Evolutionary conservation across 2,888 invertebrate genomes (phyloP).

Genomic region (Epinotia ramella): DNA sequence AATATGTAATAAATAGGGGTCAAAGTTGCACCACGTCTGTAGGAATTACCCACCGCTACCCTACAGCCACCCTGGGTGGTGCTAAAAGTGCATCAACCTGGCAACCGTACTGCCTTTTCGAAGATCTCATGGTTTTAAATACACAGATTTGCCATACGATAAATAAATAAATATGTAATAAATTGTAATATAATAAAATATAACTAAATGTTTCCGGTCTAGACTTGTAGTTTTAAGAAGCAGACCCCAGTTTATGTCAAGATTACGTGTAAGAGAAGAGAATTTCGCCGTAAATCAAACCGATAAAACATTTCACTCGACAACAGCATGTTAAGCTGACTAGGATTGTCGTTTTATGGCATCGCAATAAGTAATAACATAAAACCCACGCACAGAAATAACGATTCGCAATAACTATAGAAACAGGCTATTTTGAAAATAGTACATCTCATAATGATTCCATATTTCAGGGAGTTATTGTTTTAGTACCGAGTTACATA

Average conservation of each 20-base stretch:
- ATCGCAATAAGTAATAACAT: constrained; percentile 25
- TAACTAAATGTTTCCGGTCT: too few species aligned
- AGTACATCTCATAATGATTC: background rate
- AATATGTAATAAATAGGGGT: too few species aligned
- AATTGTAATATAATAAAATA: too few species aligned
- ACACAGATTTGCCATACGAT: too few species aligned
- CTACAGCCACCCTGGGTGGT: too few species aligned
- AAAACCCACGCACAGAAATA: constrained; percentile 25
- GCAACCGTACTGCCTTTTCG: too few species aligned
- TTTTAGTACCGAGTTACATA: background rate
- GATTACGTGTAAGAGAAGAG: background rate
- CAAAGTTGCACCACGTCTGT: too few species aligned
- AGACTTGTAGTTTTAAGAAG: background rate
- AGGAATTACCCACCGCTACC: too few species aligned
- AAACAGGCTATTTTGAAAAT: constrained; percentile 10
- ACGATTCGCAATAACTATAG: constrained; percentile 16
- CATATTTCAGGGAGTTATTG: background rate
- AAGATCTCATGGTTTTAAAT: too few species aligned
- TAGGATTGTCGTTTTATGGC: constrained; percentile 19
- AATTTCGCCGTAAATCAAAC: constrained; percentile 4
- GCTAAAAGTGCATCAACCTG: too few species aligned
- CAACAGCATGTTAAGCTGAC: constrained; percentile 8
- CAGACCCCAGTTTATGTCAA: background rate
- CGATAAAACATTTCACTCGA: constrained; percentile 17
- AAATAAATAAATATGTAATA: too few species aligned